Percentiles rank a stretch among this genome's conserved stretches.
phyloP scores from a whole-genome alignment of 2,888 invertebrate genomes.

The Oasisia sp. region DNA sequence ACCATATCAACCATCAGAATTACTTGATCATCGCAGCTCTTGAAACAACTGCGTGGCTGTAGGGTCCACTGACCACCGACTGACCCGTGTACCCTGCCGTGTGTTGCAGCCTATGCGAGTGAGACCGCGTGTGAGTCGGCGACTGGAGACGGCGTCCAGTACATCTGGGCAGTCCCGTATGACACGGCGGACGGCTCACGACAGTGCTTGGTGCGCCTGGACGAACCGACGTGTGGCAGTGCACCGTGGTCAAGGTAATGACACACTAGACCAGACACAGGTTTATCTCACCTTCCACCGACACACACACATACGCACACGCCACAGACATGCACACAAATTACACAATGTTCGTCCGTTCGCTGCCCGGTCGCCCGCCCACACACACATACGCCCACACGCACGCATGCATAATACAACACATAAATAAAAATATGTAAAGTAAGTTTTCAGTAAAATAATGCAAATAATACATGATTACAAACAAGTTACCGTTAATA shows the following conservation, averaged over 20 bases:
- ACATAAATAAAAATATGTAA: neutral
- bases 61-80: no score
- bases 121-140: conserved; percentile 49
- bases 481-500: no score
- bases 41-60: neutral
- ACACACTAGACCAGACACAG: neutral
- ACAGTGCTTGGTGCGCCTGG: conserved; percentile 61
- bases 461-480: neutral
- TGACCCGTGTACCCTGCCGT: no score
- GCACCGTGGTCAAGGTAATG: conserved; percentile 62
- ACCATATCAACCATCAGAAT: no score
- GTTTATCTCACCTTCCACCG: no score
- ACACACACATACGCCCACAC: no score
- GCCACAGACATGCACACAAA: no score
- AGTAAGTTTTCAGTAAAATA: neutral
- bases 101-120: conserved; percentile 47
- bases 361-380: no score
- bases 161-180: conserved; percentile 62
- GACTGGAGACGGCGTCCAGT: conserved; percentile 38
- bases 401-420: neutral
- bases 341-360: no score
- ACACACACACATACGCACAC: no score
- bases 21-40: no score
- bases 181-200: conserved; percentile 41
- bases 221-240: conserved; percentile 53